Evolutionary conservation across 1,140 invertebrate genomes (phyloP), one percentile per base, ranked within the genome.

Genomic region (Cyrtorhinus lividipennis): DNA sequence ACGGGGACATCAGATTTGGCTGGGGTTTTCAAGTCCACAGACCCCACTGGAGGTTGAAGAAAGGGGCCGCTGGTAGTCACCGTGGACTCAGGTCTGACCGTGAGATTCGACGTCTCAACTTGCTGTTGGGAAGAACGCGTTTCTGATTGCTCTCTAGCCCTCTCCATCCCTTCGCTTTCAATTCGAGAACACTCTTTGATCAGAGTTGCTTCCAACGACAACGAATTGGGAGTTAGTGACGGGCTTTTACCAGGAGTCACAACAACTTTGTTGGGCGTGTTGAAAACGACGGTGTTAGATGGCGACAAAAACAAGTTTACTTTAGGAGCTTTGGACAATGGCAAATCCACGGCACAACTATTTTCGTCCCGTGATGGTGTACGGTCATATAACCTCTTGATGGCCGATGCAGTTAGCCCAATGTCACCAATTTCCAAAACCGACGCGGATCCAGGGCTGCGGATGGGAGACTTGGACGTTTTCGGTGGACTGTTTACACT

Each of bases 141-240:
- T 56, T 10, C 18, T 18, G 53, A n/a, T 18, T 10, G 10, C 20
- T 23, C 22, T 18, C 10, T 8, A 56, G 15, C n/a, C 8, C 56
- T 23, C 12, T 24, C 23, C 24, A 24, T 24, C 2, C 44, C 48
- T 56, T 62, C 61, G 1, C 13, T 62, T 20, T 62, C 61, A n/a
- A 62, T 24, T 24, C 61, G 30, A 15, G 61, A 24, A 56, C 61
- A 30, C 48, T 62, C 61, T 26, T 30, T 53, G 2, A 62, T 62
- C 24, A 62, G 24, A 0, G 48, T 48, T 1, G 20, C 24, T 24
- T 53, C 46, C 15, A 56, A 48, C 1, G 24, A 26, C 25, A 25
- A 15, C 15, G 46, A 53, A 0, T 23, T 25, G 24, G 26, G 48
- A 10, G 48, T 53, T 10, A 5, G 8, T 5, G 48, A 20, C 5